A percentile compares a stretch with the other conserved stretches of the same genome.
phyloP scores from a whole-genome alignment of 2,797 vertebrate species.

The Chelidonichthys spinosus region DNA sequence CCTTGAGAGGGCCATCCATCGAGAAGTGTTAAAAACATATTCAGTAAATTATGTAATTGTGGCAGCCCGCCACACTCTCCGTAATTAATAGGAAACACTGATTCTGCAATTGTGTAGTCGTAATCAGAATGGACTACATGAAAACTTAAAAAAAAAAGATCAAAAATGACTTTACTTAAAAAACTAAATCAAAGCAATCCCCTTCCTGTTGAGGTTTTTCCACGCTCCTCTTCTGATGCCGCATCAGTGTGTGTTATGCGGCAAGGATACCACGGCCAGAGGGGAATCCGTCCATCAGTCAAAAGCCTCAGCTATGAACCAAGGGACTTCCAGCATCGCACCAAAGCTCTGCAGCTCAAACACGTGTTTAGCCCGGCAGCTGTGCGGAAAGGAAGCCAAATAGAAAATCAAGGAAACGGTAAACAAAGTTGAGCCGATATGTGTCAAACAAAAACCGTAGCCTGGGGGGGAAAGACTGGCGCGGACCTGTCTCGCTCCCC shows the following conservation, averaged over 20 bases:
- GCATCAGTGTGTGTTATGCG: constrained; percentile 29
- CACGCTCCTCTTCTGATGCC: constrained; percentile 49
- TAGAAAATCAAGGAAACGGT: constrained; percentile 70
- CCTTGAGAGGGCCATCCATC: too few relatives aligned
- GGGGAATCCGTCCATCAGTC: constrained; percentile 71
- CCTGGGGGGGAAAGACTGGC: constrained; percentile 62
- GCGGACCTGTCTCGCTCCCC: constrained; percentile 56
- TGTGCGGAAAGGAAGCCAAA: constrained; percentile 68
- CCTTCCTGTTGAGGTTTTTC: constrained; percentile 48
- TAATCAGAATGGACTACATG: neutral
- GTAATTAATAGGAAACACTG: too few relatives aligned
- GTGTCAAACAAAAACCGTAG: constrained; percentile 71
- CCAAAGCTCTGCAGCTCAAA: constrained; percentile 61
- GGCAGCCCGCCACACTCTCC: too few relatives aligned
- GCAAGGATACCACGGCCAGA: constrained; percentile 60
- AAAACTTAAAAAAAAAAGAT: constrained; percentile 3
- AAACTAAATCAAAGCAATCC: constrained; percentile 54
- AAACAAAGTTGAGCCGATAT: constrained; percentile 71
- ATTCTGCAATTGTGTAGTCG: constrained; percentile 3
- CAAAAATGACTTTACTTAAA: neutral
- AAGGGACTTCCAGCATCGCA: constrained; percentile 63
- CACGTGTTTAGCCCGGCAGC: constrained; percentile 72
- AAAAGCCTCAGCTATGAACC: constrained; percentile 66
- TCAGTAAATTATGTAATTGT: too few relatives aligned
- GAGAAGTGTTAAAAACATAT: too few relatives aligned